Base-by-base conservation (phyloP, 2,797 vertebrate species). In the Ceyx erithaca region DNA sequence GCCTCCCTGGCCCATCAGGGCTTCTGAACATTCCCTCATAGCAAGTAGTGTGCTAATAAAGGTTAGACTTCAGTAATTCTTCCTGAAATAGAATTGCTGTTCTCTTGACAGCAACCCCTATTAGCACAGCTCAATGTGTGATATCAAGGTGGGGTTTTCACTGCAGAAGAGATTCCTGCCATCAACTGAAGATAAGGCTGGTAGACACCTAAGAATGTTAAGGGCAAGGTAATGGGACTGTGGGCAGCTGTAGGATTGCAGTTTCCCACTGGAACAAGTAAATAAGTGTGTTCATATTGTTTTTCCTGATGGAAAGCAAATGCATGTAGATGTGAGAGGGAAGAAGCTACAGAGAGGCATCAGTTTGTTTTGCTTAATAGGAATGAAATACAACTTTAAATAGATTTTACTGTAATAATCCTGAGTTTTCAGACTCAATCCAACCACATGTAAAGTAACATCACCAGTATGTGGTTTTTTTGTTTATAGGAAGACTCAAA, bases 121-220 rank as follows among this genome's bases (percentile, higher is more conserved):
- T n/a, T 75, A 48, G 15, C 15, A 11, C 58, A 57, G 16, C 14
- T 26, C 21, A 61, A 35, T 6, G 2, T 22, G 5, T 8, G 28
- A 3, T 35, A 22, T 11, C 23, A 43, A 51, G 58, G 62, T 12
- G 37, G 63, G 23, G 7, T 55, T 30, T 46, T 21, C 43, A 35
- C 19, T 66, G 76, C 10, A 31, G 51, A 69, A 30, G 14, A 45
- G 51, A 30, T 69, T 69, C 51, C 59, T 81, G 41, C 22, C 8
- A 2, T 2, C n/a, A 22, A 6, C 9, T 21, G 19, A 59, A 51
- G 43, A n/a, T 46, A 31, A 22, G 31, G 33, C 63, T 68, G 35
- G 5, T 48, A 2, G 26, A 5, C 45, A 30, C 4, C 0, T n/a
- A 49, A 9, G 14, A 61, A 14, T 4, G 3, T 3, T 54, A 22